Conservation (phyloP, 2,888 invertebrate genomes). For the Megalurothrips usitatus region DNA sequence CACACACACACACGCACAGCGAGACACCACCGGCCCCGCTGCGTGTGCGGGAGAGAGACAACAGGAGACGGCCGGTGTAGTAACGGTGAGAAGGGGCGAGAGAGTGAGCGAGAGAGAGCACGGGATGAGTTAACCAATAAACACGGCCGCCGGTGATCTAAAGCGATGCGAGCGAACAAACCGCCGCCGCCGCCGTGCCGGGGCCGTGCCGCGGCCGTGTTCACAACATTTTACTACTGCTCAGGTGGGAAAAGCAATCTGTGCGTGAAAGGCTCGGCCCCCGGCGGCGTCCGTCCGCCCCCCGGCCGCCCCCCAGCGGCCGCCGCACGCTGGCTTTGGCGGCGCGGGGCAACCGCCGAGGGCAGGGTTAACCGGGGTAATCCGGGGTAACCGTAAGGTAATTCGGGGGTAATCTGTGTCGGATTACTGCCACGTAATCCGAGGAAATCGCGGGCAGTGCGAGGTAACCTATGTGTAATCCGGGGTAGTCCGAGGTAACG, state of each 20-base stretch:
- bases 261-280: not conserved
- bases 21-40: not conserved
- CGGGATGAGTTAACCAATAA: conserved; percentile 29
- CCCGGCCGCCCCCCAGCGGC: not conserved
- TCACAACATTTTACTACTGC: conserved; percentile 24
- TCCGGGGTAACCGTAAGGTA: too few species aligned
- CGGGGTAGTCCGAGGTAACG: too few species aligned
- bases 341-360: not conserved
- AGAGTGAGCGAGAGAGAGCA: not conserved
- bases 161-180: conserved; percentile 2
- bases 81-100: not conserved
- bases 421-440: too few species aligned
- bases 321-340: not conserved
- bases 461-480: too few species aligned
- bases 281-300: not conserved
- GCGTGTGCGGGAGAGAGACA: not conserved
- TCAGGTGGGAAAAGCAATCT: conserved; percentile 16
- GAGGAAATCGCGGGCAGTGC: too few species aligned
- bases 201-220: not conserved
- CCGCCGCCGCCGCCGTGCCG: not conserved
- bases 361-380: too few species aligned
- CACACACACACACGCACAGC: not conserved
- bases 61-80: not conserved
- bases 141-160: conserved; percentile 29
- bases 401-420: too few species aligned